Evolutionary conservation across 2,113 vertebrate species (phyloP).

Genomic region (Callaeas wilsoni): DNA sequence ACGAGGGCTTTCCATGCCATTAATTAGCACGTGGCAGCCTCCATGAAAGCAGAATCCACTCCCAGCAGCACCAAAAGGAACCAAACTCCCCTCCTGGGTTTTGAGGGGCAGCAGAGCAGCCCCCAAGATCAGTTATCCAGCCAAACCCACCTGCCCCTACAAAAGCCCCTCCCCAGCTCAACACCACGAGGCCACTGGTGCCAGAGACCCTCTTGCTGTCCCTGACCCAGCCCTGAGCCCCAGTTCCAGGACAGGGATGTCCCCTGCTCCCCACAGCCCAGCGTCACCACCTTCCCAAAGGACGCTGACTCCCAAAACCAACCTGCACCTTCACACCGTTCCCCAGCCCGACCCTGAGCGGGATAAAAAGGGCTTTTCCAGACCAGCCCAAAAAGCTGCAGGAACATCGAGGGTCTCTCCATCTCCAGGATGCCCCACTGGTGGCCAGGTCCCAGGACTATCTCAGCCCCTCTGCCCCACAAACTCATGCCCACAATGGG

Average conservation of each 20-base stretch:
- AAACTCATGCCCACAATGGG: fast-evolving
- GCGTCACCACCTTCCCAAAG: neutral
- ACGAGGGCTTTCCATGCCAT: fast-evolving
- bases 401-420: fast-evolving
- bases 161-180: neutral
- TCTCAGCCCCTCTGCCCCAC: neutral
- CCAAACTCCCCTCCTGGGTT: neutral
- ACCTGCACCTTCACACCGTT: neutral
- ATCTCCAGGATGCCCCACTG: fast-evolving
- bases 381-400: neutral
- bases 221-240: neutral
- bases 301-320: neutral
- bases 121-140: fast-evolving
- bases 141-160: neutral
- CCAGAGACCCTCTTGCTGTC: neutral
- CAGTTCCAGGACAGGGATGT: neutral
- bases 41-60: neutral
- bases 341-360: neutral
- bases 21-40: neutral
- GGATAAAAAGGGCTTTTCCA: neutral
- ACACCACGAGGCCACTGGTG: fast-evolving
- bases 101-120: neutral
- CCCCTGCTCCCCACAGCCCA: neutral
- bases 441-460: neutral
- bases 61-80: neutral